Evolutionary conservation across 2,888 invertebrate species (phyloP).

Genomic region (Boloria selene): DNA sequence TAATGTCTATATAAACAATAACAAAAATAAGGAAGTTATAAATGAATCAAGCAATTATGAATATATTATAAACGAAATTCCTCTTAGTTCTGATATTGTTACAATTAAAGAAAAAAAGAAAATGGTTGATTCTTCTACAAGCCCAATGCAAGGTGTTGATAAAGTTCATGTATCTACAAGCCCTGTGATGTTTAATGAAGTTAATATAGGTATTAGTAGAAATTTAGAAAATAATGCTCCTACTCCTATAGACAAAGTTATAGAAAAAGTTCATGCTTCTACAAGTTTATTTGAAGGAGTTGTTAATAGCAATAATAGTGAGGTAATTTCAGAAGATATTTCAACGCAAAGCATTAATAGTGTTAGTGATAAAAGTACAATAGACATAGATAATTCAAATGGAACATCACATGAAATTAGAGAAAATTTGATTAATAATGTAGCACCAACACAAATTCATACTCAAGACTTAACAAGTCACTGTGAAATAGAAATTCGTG

Average conservation of each 20-base stretch:
- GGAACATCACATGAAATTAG: neutral
- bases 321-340: conserved; percentile 1
- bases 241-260: neutral
- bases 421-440: conserved; percentile 3
- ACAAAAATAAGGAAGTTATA: neutral
- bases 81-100: conserved; percentile 33
- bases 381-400: neutral
- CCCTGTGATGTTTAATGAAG: conserved; percentile 29
- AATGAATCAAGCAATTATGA: neutral
- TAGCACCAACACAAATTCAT: conserved; percentile 21
- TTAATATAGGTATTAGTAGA: neutral
- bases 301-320: neutral
- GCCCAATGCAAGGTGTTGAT: conserved; percentile 37
- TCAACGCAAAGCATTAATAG: neutral
- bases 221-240: neutral
- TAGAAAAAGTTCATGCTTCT: neutral
- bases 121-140: conserved; percentile 41
- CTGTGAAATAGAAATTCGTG: conserved; percentile 40
- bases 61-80: neutral
- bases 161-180: conserved; percentile 35
- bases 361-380: neutral
- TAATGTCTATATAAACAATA: neutral
- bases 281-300: conserved; percentile 3
- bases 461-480: conserved; percentile 33
- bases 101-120: conserved; percentile 38